Evolutionary conservation across 92 coral and sea anemone species (phyloP).

Genomic region (Galaxea fascicularis): DNA sequence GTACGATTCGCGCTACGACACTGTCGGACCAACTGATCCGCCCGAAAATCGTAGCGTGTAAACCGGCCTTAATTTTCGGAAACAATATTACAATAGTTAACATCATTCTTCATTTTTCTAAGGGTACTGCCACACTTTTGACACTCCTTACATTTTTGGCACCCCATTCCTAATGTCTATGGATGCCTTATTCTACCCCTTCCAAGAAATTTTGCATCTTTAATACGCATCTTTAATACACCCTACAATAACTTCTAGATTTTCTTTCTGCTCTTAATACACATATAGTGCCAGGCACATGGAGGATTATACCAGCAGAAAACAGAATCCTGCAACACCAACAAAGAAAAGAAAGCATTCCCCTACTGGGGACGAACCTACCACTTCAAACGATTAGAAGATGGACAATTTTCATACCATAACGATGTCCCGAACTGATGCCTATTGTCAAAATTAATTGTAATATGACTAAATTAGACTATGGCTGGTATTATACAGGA

Average conservation of each 20-base stretch:
- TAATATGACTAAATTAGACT: too few species aligned
- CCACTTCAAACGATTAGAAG: too few species aligned
- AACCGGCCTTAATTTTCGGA: conserved; percentile 35
- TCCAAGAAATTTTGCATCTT: conserved; percentile 3
- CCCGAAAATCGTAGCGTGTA: conserved; percentile 21
- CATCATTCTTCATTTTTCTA: not conserved
- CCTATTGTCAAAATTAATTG: too few species aligned
- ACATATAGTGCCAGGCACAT: too few species aligned
- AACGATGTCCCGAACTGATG: too few species aligned
- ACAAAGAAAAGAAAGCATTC: too few species aligned
- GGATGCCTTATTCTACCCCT: not conserved
- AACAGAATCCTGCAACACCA: too few species aligned
- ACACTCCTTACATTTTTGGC: not conserved
- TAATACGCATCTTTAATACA: not conserved
- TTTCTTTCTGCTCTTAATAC: too few species aligned
- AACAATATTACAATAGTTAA: not conserved
- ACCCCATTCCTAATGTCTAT: not conserved
- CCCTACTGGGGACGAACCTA: too few species aligned
- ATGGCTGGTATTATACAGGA: too few species aligned
- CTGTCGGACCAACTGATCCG: conserved; percentile 15
- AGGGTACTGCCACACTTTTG: not conserved
- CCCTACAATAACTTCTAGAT: not conserved
- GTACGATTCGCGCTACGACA: conserved; percentile 21
- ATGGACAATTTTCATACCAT: too few species aligned
- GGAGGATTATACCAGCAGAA: too few species aligned